Percentiles rank a stretch among this genome's conserved stretches.
Evolutionary conservation across 2,797 vertebrate genomes (phyloP).

Genomic region (Paramormyrops hopkinsi): DNA sequence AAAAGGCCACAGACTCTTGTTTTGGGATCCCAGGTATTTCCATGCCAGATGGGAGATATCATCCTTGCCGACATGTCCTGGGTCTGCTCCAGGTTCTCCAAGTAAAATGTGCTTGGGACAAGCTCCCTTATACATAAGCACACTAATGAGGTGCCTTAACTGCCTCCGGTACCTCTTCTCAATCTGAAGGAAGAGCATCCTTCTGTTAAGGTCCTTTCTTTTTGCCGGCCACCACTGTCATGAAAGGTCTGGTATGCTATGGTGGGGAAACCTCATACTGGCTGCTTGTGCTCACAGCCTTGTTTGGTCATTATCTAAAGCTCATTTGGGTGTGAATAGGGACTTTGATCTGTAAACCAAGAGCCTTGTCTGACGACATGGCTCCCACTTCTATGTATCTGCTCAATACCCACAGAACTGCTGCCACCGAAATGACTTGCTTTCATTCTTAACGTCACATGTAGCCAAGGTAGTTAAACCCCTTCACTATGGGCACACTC

Average conservation of each 20-base stretch:
- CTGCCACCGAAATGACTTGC: background rate
- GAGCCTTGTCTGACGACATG: background rate
- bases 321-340: background rate
- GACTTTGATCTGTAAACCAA: background rate
- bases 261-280: background rate
- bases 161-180: background rate
- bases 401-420: background rate
- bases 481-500: background rate
- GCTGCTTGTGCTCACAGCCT: background rate
- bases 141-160: background rate
- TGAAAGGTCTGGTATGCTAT: background rate
- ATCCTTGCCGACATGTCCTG: background rate
- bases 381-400: background rate
- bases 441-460: background rate
- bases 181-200: background rate
- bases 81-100: background rate
- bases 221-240: background rate
- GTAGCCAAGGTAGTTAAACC: background rate
- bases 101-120: background rate
- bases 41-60: background rate
- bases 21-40: background rate
- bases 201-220: background rate
- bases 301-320: background rate
- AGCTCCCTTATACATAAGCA: background rate
- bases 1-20: background rate